Base-by-base conservation (phyloP, 2,797 vertebrate species). In the Pogoniulus pusillus region DNA sequence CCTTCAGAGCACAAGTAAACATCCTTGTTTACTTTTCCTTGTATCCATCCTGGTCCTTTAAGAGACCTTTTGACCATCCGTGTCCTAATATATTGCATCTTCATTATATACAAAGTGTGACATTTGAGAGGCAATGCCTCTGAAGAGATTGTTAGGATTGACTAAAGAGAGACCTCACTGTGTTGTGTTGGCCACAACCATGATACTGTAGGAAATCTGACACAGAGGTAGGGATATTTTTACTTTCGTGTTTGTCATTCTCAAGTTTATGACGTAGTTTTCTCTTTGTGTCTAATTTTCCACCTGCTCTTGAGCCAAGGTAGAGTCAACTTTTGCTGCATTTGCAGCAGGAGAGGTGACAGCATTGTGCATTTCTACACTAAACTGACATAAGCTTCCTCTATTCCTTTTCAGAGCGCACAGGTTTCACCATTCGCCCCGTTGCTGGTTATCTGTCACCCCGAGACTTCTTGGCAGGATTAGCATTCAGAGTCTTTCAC, bases 401-500 rank as follows among this genome's bases (percentile, higher is more conserved):
- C 17, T 6, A 11, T 83, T 89, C 47, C 27, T 92, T 91, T 97
- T 88, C 97, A 99, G 99, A 99, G 85, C 98, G 98, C 63, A 98
- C 98, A 39, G 99, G 99, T 78, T 99, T 99, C 92, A 99, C 98
- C 92, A 99, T 99, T 86, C 98, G 98, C 88, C 99, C 99, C 0
- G 99, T 99, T 81, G 99, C 99, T 32, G 99, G 99, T 69, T 99
- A 99, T 79, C 94, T 99, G 59, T 99, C 99, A 0, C 99, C 99
- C 9, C 98, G 99, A 76, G 99, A 99, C 94, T 99, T 99, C 97
- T 97, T 99, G 83, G 99, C 99, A 70, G 99, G 99, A 71, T 97
- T 99, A 96, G 99, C 99, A 55, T 99, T 99, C 95, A 98, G 99
- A 70, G 99, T 99, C 94, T 99, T 99, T 94, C 99, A 99, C 96